Conservation (phyloP, 2,113 vertebrate species). For the Echinops telfairi region DNA sequence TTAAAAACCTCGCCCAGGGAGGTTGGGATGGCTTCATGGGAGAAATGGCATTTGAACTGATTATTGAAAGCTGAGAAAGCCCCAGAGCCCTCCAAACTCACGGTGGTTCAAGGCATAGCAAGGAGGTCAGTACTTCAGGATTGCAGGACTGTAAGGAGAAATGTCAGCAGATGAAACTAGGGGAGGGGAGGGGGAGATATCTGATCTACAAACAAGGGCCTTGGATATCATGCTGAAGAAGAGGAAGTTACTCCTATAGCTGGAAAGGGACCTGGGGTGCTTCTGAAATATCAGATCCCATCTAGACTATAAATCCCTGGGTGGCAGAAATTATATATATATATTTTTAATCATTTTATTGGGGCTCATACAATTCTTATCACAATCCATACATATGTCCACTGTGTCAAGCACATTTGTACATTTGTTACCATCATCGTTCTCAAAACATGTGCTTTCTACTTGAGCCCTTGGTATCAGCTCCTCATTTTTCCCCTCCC, state of each 20-base stretch:
- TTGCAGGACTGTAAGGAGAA: neutral
- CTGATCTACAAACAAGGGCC: neutral
- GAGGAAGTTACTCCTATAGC: neutral
- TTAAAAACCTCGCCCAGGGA: neutral
- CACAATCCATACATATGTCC: too few relatives aligned
- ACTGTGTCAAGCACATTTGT: too few relatives aligned
- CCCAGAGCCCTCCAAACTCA: neutral
- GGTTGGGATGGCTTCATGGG: neutral
- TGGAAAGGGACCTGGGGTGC: neutral
- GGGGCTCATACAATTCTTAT: too few relatives aligned
- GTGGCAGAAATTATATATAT: neutral
- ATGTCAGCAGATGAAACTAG: neutral
- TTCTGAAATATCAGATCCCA: constrained; percentile 37
- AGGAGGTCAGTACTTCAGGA: neutral
- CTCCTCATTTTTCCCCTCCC: too few relatives aligned
- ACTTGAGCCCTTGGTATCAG: too few relatives aligned
- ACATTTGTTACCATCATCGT: too few relatives aligned
- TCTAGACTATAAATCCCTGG: neutral
- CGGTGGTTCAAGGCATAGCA: neutral
- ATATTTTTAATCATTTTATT: too few relatives aligned
- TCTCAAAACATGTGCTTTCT: too few relatives aligned
- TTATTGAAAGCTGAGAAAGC: neutral
- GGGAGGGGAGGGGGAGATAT: neutral
- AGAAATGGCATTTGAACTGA: neutral
- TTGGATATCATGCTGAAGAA: neutral